phyloP scores from a whole-genome alignment of 2,113 vertebrate genomes.

The Halichoeres trimaculatus region DNA sequence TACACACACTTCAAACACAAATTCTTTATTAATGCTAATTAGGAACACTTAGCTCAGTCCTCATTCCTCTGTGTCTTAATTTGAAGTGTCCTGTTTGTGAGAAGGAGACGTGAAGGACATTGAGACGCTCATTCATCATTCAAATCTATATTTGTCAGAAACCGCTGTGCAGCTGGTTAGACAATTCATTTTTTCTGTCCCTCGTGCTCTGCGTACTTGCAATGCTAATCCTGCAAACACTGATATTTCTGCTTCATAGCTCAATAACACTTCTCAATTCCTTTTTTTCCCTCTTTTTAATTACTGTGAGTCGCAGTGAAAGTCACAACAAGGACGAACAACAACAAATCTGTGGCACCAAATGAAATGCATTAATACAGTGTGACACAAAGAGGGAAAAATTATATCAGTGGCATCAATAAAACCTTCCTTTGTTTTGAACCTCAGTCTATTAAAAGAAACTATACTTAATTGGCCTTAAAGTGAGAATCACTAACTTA shows the following conservation, averaged over 20 bases:
- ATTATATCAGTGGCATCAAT: neutral
- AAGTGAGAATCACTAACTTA: neutral
- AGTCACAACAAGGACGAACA: slow-evolving; percentile 60
- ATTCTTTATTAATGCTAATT: slow-evolving; percentile 19
- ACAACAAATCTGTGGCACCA: slow-evolving; percentile 22
- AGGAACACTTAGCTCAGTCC: slow-evolving; percentile 3
- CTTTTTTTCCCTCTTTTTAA: slow-evolving; percentile 17
- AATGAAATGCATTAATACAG: neutral
- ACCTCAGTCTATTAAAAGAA: neutral
- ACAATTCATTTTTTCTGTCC: slow-evolving; percentile 45
- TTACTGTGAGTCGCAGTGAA: slow-evolving; percentile 40
- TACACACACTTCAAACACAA: neutral
- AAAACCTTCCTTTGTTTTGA: neutral
- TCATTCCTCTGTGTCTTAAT: slow-evolving; percentile 12
- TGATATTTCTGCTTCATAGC: slow-evolving; percentile 64
- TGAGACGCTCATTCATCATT: slow-evolving; percentile 36
- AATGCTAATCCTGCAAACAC: slow-evolving; percentile 48
- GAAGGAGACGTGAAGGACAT: slow-evolving; percentile 39
- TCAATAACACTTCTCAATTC: slow-evolving; percentile 17
- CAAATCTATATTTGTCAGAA: slow-evolving; percentile 46
- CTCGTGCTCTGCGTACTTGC: slow-evolving; percentile 5
- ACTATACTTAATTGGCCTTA: neutral
- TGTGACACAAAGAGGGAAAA: neutral
- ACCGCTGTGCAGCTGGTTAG: slow-evolving; percentile 24
- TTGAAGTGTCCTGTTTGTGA: slow-evolving; percentile 1